Evolutionary conservation across 2,113 vertebrate species (phyloP), one percentile per base, ranked within the genome.

Genomic region (Ctenomys sociabilis): DNA sequence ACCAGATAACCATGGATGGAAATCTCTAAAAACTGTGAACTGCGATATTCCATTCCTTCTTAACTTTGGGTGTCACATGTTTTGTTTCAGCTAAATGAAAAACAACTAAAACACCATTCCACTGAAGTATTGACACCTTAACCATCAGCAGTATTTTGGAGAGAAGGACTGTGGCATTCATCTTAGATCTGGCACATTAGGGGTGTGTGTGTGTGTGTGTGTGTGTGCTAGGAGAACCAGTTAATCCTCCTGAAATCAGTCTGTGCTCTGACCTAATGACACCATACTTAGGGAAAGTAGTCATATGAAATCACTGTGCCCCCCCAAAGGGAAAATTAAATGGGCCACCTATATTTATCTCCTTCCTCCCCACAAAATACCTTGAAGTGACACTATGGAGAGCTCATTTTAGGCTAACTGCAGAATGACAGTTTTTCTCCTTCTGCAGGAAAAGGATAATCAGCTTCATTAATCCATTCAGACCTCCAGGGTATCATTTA

Each of bases 401-500:
- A 96, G 81, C 85, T 97, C 96, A 92, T 93, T 93, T 96, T 93
- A 94, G 85, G 82, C 93, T 93, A 92, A 96, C 93, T 73, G 85
- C 94, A 95, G 92, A 97, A 94, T 96, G 97, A 96, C 97, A 96
- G 95, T 92, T 97, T 97, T 96, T 95, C 90, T 97, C 82, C 88
- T 97, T 97, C 90, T 96, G 96, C 77, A 82, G 86, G 83, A 91
- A 94, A 88, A 95, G 95, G 87, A 94, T 97, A 97, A 98, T 97
- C 97, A 97, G 90, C 88, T 93, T 97, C 97, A 97, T 97, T 98
- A 98, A 98, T 97, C 96, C 95, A 1, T 92, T 97, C 96, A 98
- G 86, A 95, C 97, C 97, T 96, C 97, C 94, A 96, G 97, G 97
- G 95, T 95, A 96, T 97, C 97, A 98, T 96, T 97, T 97, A 97